phyloP scores from a whole-genome alignment of 2,113 vertebrate genomes.

The Okapia johnstoni region DNA sequence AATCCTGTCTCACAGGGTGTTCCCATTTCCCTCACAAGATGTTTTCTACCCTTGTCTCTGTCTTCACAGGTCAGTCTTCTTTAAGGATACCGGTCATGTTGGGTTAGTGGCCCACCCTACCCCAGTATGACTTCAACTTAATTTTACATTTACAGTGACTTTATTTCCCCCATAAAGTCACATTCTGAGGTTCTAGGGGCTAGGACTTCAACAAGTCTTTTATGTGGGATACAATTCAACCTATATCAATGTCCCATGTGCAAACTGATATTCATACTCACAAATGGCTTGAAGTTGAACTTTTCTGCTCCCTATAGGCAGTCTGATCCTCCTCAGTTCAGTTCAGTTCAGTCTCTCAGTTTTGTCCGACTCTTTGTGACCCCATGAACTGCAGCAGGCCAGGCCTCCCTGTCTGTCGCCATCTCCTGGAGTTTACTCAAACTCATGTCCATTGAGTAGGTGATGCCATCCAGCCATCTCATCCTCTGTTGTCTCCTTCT shows the following conservation, averaged over 20 bases:
- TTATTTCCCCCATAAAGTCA: neutral
- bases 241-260: neutral
- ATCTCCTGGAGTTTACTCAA: neutral
- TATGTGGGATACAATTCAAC: neutral
- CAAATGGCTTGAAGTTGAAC: neutral
- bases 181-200: neutral
- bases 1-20: neutral
- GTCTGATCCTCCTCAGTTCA: neutral
- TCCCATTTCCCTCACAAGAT: neutral
- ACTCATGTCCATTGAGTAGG: neutral
- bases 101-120: neutral
- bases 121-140: neutral
- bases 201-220: neutral
- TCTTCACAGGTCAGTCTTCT: neutral
- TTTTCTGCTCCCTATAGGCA: neutral
- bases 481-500: neutral
- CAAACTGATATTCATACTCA: neutral
- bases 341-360: neutral
- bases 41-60: neutral
- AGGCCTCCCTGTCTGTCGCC: neutral
- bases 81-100: neutral
- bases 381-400: neutral
- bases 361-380: rapidly evolving
- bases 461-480: neutral
- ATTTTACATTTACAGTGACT: neutral